Base-by-base conservation (phyloP, 2,888 invertebrate species). In the Trichogramma evanescens region DNA sequence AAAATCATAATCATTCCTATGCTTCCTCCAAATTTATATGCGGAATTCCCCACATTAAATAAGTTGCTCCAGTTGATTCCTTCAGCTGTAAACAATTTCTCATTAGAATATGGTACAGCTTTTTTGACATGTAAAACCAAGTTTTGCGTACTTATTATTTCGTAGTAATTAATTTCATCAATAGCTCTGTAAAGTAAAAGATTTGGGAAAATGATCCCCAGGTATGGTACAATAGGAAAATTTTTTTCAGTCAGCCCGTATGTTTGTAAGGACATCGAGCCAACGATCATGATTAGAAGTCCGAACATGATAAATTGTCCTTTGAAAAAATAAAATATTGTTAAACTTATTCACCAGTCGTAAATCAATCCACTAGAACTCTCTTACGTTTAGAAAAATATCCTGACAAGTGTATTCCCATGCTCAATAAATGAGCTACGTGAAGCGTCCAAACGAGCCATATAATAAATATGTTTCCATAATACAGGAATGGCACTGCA, bases 1-100 rank as follows among this genome's bases (percentile, higher is more conserved):
- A 93, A 87, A 2, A 90, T 69, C 45, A 93, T 79, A 44, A 89
- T 82, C 67, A 86, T 82, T 2, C 89, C 89, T 67, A 92, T 62
- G 61, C 71, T 70, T 42, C 73, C 73, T 40, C 64, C 66, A 5
- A 59, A 40, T 43, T 69, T 65, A 38, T 72, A 70, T 38, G 59
- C 62, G 38, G 52, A n/a, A 49, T 72, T 65, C 42, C 71, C 78
- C 8, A 75, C 68, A 46, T 70, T 40, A 50, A 78, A 79, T 9
- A 81, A 65, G 64, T 81, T 82, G n/a, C 63, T 68, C 80, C 80
- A 82, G 44, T 75, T 74, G 45, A 79, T 67, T 45, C 82, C 82
- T 60, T 71, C 71, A 59, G 79, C 82, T 81, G 66, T 61, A 69
- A 70, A 8, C 1, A 26, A 59, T 9, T n/a, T 10, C 42, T 5